Conservation (phyloP, 1,140 invertebrate species). For the Drosophila grimshawi region DNA sequence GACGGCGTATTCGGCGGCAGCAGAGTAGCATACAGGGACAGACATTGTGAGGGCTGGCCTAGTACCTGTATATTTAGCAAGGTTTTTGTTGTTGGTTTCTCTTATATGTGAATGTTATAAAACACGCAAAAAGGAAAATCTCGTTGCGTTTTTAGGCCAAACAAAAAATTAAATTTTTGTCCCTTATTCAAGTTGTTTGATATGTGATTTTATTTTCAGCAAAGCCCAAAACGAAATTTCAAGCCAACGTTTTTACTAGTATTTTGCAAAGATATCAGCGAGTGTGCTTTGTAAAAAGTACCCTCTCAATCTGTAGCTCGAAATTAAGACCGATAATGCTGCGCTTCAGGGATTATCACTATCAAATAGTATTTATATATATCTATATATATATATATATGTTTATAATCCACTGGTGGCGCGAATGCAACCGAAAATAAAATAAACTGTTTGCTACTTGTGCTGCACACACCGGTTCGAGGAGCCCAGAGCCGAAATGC, state of each 20-base stretch:
- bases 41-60: constrained; percentile 85
- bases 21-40: constrained; percentile 85
- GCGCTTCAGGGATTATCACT: constrained; percentile 55
- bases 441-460: constrained; percentile 84
- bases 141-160: constrained; percentile 50
- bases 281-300: constrained; percentile 34
- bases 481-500: constrained; percentile 43
- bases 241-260: constrained; percentile 35
- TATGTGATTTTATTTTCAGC: constrained; percentile 75
- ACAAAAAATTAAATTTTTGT: constrained; percentile 24
- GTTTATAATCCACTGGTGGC: constrained; percentile 40
- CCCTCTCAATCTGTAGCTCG: constrained; percentile 78
- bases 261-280: constrained; percentile 62
- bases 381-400: constrained; percentile 11
- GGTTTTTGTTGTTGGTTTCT: constrained; percentile 51
- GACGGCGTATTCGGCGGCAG: constrained; percentile 84
- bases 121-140: constrained; percentile 40
- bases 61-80: constrained; percentile 78
- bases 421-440: constrained; percentile 80
- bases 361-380: not conserved
- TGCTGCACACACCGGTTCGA: constrained; percentile 79
- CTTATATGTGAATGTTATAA: constrained; percentile 12
- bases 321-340: constrained; percentile 61
- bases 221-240: constrained; percentile 55
- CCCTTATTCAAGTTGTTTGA: constrained; percentile 44